Evolutionary conservation across 2,113 vertebrate genomes (phyloP).

Genomic region (Rhineura floridana): DNA sequence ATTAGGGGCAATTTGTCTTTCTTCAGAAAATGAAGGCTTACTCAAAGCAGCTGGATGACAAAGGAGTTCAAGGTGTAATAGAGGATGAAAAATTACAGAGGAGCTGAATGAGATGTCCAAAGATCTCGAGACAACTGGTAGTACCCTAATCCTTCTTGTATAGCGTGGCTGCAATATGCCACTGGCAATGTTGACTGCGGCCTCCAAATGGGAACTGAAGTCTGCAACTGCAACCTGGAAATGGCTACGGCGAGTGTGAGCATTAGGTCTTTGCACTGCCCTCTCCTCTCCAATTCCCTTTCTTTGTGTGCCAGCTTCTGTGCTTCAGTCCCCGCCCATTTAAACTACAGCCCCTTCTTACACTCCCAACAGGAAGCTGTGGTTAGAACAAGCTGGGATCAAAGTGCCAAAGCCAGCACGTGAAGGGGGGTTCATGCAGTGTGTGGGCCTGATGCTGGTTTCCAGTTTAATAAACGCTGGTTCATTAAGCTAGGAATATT

Average conservation of each 20-base stretch:
- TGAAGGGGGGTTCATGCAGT: not conserved
- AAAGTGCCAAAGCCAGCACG: not conserved
- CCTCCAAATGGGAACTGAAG: not conserved
- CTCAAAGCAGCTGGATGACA: too few species aligned
- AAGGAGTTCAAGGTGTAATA: too few species aligned
- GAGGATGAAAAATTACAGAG: too few species aligned
- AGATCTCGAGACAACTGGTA: too few species aligned
- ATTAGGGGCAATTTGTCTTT: too few species aligned
- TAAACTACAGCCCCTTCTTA: not conserved
- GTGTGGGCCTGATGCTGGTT: not conserved
- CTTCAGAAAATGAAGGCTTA: too few species aligned
- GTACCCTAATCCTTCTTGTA: not conserved
- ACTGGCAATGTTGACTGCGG: not conserved
- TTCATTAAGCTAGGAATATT: not conserved
- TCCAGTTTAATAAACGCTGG: not conserved
- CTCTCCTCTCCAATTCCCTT: not conserved
- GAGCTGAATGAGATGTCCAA: not conserved
- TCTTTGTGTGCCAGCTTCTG: not conserved
- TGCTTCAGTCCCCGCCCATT: not conserved
- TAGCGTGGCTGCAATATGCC: not conserved
- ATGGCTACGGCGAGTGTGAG: not conserved
- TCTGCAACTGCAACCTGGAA: not conserved
- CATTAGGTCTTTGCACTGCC: too few species aligned
- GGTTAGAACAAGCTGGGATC: not conserved
- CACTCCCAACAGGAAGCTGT: not conserved